Evolutionary conservation across 1,140 invertebrate species (phyloP).

Genomic region (Popillia japonica): DNA sequence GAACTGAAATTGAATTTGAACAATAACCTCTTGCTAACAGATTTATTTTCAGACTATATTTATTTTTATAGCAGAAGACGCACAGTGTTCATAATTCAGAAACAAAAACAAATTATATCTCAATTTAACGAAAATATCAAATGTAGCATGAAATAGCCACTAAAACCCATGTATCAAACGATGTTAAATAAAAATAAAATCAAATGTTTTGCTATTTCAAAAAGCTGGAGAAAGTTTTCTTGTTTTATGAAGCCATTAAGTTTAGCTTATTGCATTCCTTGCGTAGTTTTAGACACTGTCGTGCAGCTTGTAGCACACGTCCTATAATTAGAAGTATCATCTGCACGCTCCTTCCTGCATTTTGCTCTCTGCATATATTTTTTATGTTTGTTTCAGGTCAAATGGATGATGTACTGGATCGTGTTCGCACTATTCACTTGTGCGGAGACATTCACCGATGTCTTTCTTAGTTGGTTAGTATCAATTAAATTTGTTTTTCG

Average conservation of each 20-base stretch:
- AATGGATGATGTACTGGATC: slow-evolving; percentile 99
- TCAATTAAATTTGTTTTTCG: not conserved
- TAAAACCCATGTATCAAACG: no score
- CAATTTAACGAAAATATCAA: no score
- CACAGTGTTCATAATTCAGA: no score
- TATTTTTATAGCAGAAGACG: not conserved
- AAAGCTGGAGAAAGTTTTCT: not conserved
- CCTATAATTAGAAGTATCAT: slow-evolving; percentile 27
- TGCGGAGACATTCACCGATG: slow-evolving; percentile 95
- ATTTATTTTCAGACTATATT: not conserved
- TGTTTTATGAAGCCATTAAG: not conserved
- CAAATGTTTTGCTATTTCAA: not conserved
- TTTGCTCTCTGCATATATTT: slow-evolving; percentile 5
- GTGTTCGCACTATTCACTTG: slow-evolving; percentile 98
- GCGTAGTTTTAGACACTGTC: slow-evolving; percentile 12
- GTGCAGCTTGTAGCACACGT: not conserved
- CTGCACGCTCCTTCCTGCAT: not conserved
- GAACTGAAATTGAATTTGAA: no score
- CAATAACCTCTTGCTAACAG: not conserved
- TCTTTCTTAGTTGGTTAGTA: slow-evolving; percentile 91
- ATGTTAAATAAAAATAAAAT: not conserved
- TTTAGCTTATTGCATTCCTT: slow-evolving; percentile 25
- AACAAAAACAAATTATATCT: no score
- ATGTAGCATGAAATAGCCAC: no score
- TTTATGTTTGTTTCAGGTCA: slow-evolving; percentile 76